These are phyloP conservation scores for Bradypodion ventrale DNA, from an alignment of 2,797 vertebrate genomes.

Conservation along the genomic window DNA sequence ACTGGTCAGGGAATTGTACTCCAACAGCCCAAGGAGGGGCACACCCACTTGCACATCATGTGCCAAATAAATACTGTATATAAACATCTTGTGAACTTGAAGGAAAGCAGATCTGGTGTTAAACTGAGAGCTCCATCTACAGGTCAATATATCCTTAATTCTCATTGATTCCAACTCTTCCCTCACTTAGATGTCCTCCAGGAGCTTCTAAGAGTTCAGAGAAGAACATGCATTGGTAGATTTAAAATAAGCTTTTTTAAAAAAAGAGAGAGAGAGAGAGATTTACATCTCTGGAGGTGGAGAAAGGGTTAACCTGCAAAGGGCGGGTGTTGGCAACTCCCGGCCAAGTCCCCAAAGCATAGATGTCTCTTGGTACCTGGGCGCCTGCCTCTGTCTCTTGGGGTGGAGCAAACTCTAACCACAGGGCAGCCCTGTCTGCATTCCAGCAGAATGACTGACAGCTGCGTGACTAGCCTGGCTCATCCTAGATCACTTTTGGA, in stretches of 20 bases:
- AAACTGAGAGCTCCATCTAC: slow-evolving; percentile 27
- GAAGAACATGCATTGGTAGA: background rate
- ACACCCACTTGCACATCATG: no score
- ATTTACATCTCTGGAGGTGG: background rate
- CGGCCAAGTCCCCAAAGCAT: slow-evolving; percentile 38
- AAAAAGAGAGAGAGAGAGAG: no score
- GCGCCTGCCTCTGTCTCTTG: slow-evolving; percentile 45
- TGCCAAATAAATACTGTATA: background rate
- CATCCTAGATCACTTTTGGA: slow-evolving; percentile 37
- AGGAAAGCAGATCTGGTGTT: background rate
- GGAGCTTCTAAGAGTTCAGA: no score
- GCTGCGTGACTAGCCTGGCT: slow-evolving; percentile 38
- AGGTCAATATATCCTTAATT: background rate
- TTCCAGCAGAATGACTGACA: slow-evolving; percentile 36
- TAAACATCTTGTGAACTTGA: background rate
- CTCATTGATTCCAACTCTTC: no score
- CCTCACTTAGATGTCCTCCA: background rate
- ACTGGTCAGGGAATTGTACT: background rate
- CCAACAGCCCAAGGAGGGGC: background rate
- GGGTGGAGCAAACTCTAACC: slow-evolving; percentile 43
- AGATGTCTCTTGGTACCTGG: slow-evolving; percentile 29
- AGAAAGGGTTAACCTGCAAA: slow-evolving; percentile 17
- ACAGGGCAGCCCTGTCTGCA: slow-evolving; percentile 46
- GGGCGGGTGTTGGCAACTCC: slow-evolving; percentile 9
- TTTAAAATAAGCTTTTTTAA: background rate